Evolutionary conservation across 2,888 invertebrate genomes (phyloP), one percentile per base, ranked within the genome.

Genomic region (Hedya salicella): DNA sequence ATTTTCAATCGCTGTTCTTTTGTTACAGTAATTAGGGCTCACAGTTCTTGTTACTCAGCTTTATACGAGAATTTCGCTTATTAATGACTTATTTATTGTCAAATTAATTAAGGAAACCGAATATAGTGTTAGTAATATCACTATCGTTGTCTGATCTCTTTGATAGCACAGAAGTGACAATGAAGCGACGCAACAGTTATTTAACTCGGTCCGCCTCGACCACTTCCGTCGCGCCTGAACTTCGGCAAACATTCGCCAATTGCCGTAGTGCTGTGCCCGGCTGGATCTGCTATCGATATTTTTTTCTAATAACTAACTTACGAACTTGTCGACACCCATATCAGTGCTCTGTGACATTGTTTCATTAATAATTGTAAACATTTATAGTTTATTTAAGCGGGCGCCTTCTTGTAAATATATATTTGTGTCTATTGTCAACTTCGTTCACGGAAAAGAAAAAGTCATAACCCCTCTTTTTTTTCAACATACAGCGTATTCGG

Each of bases 101-200:
- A 25, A 25, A 25, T 25, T 25, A 3, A 25, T 25, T 6, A 25
- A 25, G 25, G 3, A 3, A 25, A 4, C 6, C 6, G 3, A 25
- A 6, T 25, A 4, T 25, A 25, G 25, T 3, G 25, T 25, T 36
- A 6, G 9, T 9, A 36, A 5, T 36, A 36, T 36, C 36, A 36
- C 8, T 2, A 13, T 42, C 42, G 14, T 14, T 21, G 11, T 13
- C 8, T 16, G 3, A 3, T 6, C 19, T 2, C 4, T 6, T 13
- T 6, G 30, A 50, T 25, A 52, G 3, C n/a, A 8, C 39, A 8
- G 40, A 70, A 75, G 75, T 78, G 79, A 87, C 86, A 87, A 88
- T 89, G 88, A 87, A 85, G 78, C 79, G 85, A 85, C 82, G 91
- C 90, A 91, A 91, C 90, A 91, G 91, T 89, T 91, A n/a, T n/a